Percentiles rank a stretch among this genome's conserved stretches.
These are phyloP conservation scores for Knipowitschia caucasica DNA, from an alignment of 2,797 vertebrate species.

Conservation along the genomic window DNA sequence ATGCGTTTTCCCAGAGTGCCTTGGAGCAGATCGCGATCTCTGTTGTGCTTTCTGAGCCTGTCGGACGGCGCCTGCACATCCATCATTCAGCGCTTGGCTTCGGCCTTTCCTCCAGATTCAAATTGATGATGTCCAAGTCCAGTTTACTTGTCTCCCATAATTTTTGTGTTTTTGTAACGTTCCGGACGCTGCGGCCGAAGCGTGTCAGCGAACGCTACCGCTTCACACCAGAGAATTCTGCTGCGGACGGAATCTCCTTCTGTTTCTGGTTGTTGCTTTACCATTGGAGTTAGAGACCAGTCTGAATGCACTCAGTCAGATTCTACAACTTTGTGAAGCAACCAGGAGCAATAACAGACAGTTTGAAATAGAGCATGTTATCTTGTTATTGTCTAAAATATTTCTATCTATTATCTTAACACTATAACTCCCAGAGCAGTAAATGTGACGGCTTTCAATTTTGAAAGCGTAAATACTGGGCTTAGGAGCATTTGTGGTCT, in stretches of 20 bases:
- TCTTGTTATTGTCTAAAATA: too few species aligned
- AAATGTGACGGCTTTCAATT: too few species aligned
- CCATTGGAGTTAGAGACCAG: too few species aligned
- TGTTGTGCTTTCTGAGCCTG: constrained; percentile 42
- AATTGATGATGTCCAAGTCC: not conserved
- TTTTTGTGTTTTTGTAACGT: not conserved
- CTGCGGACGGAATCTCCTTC: not conserved
- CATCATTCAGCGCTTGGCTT: constrained; percentile 15
- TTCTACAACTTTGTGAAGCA: too few species aligned
- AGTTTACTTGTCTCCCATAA: not conserved
- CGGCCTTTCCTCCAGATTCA: not conserved
- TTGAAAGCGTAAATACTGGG: too few species aligned
- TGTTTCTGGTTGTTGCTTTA: constrained; percentile 29
- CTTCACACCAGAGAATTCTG: not conserved
- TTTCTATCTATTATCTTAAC: too few species aligned
- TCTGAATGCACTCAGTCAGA: too few species aligned
- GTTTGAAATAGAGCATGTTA: too few species aligned
- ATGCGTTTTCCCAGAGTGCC: constrained; percentile 52
- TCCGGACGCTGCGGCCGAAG: not conserved
- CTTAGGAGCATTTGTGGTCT: too few species aligned
- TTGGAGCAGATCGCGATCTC: constrained; percentile 32
- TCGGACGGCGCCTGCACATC: constrained; percentile 23
- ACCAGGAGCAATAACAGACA: too few species aligned
- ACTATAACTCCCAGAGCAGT: too few species aligned
- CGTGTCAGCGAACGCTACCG: not conserved